Evolutionary conservation across 2,888 invertebrate species (phyloP).

Genomic region (Dendrolimus houi): DNA sequence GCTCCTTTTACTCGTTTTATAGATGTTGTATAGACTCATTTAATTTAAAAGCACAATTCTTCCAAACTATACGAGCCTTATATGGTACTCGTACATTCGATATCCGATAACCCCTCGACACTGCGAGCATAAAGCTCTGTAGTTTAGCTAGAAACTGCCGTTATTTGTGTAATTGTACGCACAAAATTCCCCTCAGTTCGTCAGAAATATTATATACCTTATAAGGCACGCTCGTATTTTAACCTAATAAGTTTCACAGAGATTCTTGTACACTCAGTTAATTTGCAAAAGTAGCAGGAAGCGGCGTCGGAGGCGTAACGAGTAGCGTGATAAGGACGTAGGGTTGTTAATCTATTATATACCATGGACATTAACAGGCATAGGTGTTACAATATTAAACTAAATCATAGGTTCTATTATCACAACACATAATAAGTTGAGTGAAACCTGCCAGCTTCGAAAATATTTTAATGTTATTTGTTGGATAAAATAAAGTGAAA

Average conservation of each 20-base stretch:
- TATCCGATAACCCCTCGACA: constrained; percentile 62
- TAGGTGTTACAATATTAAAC: not conserved
- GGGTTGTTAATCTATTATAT: constrained; percentile 17
- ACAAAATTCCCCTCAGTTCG: constrained; percentile 33
- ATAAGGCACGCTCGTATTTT: too few relatives aligned
- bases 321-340: constrained; percentile 36
- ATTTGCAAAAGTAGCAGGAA: constrained; percentile 65
- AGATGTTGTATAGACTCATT: constrained; percentile 7
- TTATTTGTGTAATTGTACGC: constrained; percentile 60
- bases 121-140: constrained; percentile 46
- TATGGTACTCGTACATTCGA: constrained; percentile 20
- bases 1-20: not conserved
- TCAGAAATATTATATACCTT: constrained; percentile 14
- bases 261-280: constrained; percentile 45
- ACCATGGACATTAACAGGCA: not conserved
- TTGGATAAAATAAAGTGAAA: too few relatives aligned
- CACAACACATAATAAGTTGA: too few relatives aligned
- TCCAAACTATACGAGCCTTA: too few relatives aligned
- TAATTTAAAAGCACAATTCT: constrained; percentile 23
- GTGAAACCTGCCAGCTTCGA: too few relatives aligned
- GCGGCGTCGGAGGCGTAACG: constrained; percentile 61
- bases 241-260: constrained; percentile 21
- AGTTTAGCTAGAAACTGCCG: constrained; percentile 60
- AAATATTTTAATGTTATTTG: too few relatives aligned
- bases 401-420: too few relatives aligned